A percentile compares a stretch with the other conserved stretches of the same genome.
Evolutionary conservation across 1,140 invertebrate species (phyloP).

Genomic region (Helicoverpa armigera): DNA sequence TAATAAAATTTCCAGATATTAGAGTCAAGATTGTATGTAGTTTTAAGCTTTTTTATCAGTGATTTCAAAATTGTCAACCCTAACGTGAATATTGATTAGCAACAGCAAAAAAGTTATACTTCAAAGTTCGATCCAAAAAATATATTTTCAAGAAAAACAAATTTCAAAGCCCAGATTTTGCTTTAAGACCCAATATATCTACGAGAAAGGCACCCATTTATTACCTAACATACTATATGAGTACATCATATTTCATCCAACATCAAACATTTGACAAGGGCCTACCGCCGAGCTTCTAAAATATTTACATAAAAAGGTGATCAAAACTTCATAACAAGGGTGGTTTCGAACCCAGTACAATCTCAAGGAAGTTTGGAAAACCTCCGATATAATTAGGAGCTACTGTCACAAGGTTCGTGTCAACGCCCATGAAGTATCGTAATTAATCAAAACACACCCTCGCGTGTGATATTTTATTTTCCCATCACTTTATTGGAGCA

Average conservation of each 20-base stretch:
- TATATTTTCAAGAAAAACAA: not conserved
- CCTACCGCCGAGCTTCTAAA: slow-evolving; percentile 13
- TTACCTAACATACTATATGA: not conserved
- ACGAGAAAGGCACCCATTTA: not conserved
- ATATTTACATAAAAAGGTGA: slow-evolving; percentile 49
- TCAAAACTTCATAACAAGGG: slow-evolving; percentile 43
- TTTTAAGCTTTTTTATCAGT: no score
- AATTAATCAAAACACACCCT: slow-evolving; percentile 44
- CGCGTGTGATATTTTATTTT: slow-evolving; percentile 49
- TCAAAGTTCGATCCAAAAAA: no score
- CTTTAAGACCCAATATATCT: not conserved
- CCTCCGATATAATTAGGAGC: slow-evolving; percentile 45
- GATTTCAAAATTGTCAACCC: no score
- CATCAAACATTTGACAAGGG: slow-evolving; percentile 36
- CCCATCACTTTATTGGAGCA: slow-evolving; percentile 36
- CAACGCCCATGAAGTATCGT: slow-evolving; percentile 46
- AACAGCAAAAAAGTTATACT: no score
- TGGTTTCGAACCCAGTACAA: slow-evolving; percentile 1
- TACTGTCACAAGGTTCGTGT: slow-evolving; percentile 40
- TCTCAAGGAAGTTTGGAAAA: slow-evolving; percentile 38
- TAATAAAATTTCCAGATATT: no score
- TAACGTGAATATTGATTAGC: no score
- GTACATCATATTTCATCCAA: slow-evolving; percentile 17
- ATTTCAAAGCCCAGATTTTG: not conserved
- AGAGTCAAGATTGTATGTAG: no score